These are phyloP conservation scores for Spinus pinus DNA, from an alignment of 2,797 vertebrate genomes.

Conservation along the genomic window DNA sequence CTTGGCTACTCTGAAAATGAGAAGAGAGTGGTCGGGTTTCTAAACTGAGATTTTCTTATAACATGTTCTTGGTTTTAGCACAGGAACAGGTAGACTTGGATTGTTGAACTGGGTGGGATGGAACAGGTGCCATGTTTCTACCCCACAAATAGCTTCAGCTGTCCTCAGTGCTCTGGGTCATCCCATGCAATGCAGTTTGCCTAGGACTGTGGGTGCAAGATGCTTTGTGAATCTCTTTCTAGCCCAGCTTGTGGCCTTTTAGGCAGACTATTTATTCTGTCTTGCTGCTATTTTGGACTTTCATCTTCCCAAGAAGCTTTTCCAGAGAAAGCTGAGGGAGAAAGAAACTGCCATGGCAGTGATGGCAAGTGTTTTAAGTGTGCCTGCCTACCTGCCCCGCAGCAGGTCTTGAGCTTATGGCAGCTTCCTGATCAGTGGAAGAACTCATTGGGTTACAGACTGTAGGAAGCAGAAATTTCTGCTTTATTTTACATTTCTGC, in stretches of 20 bases:
- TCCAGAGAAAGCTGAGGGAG: neutral
- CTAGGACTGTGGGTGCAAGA: neutral
- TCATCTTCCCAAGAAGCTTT: neutral
- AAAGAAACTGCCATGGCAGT: neutral
- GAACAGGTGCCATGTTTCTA: neutral
- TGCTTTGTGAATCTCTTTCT: neutral
- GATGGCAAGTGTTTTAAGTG: neutral
- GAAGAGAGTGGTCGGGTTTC: neutral
- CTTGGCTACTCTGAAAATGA: neutral
- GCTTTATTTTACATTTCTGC: neutral
- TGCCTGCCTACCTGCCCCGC: neutral
- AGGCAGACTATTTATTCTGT: neutral
- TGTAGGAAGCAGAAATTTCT: neutral
- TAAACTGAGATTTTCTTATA: neutral
- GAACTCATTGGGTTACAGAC: neutral
- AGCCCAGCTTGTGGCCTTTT: neutral
- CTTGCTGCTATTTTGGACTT: neutral
- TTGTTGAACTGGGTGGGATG: neutral
- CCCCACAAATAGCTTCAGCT: fast-evolving
- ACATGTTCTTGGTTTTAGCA: neutral
- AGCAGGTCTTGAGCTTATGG: neutral
- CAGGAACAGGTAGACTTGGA: neutral
- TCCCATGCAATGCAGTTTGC: neutral
- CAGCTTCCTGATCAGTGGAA: neutral
- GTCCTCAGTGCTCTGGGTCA: neutral